phyloP scores from a whole-genome alignment of 2,113 vertebrate species.

The Dinomys branickii region DNA sequence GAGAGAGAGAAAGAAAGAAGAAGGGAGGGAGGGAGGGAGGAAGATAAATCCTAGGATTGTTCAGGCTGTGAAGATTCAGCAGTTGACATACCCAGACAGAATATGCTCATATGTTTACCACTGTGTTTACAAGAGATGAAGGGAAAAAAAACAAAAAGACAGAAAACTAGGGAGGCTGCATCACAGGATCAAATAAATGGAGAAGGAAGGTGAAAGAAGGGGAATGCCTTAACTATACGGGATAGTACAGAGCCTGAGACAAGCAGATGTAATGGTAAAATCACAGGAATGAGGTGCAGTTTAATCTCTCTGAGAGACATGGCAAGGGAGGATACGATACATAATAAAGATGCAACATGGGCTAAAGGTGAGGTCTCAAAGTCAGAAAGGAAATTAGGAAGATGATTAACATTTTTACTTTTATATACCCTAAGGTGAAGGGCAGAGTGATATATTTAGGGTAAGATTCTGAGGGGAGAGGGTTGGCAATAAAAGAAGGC shows the following conservation, averaged over 20 bases:
- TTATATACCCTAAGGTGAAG: constrained; percentile 49
- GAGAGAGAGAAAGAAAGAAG: rapidly evolving
- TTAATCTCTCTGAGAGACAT: constrained; percentile 48
- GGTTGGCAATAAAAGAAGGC: constrained; percentile 30
- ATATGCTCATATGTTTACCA: constrained; percentile 21
- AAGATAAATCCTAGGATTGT: background rate
- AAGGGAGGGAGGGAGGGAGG: too few relatives aligned
- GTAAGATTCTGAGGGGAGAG: constrained; percentile 33
- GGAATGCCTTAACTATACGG: background rate
- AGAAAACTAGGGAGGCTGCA: background rate
- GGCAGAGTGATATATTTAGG: constrained; percentile 11
- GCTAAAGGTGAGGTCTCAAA: constrained; percentile 36
- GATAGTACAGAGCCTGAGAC: background rate
- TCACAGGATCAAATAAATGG: background rate
- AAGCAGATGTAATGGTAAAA: background rate
- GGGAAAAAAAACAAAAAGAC: background rate
- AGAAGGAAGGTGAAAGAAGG: constrained; percentile 1
- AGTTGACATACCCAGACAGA: background rate
- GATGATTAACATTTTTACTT: constrained; percentile 39
- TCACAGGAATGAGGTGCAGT: constrained; percentile 37
- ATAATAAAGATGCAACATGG: constrained; percentile 34
- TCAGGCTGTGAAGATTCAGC: background rate
- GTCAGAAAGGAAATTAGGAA: constrained; percentile 45
- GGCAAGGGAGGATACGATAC: constrained; percentile 23
- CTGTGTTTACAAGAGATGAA: background rate